Evolutionary conservation across 2,113 vertebrate genomes (phyloP).

Genomic region (Hyperopisus bebe): DNA sequence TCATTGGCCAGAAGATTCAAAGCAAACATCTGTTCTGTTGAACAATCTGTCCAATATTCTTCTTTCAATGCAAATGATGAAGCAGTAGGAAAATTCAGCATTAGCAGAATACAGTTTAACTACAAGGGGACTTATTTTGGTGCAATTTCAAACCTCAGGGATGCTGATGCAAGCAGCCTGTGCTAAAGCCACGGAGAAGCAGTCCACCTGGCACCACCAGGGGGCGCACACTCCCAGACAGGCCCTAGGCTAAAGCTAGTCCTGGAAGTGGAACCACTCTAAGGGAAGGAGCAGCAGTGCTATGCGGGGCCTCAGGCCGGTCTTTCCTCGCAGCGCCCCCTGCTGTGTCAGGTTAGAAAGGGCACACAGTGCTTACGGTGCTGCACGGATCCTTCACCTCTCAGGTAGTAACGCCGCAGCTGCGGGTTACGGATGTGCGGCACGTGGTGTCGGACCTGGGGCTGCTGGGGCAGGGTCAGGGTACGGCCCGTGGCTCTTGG

Average conservation of each 20-base stretch:
- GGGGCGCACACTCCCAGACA: not conserved
- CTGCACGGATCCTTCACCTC: slow-evolving; percentile 42
- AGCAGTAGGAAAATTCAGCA: not conserved
- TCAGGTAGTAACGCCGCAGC: slow-evolving; percentile 65
- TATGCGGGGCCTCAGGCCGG: not conserved
- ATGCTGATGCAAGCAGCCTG: not conserved
- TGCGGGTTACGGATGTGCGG: slow-evolving; percentile 66
- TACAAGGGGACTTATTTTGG: not conserved
- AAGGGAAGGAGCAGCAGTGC: not conserved
- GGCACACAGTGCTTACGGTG: too few species aligned
- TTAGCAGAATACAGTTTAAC: not conserved
- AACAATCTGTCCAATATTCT: not conserved
- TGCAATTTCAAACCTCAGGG: not conserved
- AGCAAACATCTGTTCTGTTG: not conserved
- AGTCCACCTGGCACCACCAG: not conserved
- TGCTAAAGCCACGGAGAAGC: not conserved
- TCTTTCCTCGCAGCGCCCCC: not conserved
- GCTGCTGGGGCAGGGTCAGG: slow-evolving; percentile 29
- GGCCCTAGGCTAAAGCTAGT: not conserved
- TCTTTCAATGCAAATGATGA: not conserved
- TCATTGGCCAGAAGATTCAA: not conserved
- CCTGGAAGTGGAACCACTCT: not conserved
- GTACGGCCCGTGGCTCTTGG: slow-evolving; percentile 3
- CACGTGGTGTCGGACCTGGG: slow-evolving; percentile 50
- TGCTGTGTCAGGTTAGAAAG: not conserved